Base-by-base conservation (phyloP, 2,888 invertebrate genomes). In the Rhyacophila evoluta region DNA sequence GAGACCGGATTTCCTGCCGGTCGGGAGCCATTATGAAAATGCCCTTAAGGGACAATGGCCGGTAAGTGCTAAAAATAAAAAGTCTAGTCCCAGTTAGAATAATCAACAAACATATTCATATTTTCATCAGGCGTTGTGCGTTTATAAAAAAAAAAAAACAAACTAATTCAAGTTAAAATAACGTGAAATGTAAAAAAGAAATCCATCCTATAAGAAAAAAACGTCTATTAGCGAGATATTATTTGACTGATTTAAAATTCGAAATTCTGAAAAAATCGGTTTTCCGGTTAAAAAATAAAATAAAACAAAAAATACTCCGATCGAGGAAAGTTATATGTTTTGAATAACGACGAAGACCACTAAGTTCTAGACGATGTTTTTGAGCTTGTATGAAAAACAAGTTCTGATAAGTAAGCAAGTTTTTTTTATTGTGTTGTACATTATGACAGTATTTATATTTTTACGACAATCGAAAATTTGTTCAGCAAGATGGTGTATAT, bases 11-110 rank as follows among this genome's bases (percentile, higher is more conserved):
- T 55, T 55, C 55, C 55, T 55, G 55, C 19, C 55, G 19, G 55
- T 55, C 55, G 55, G 55, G 55, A 55, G 55, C 55, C 55, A 55
- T 55, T 55, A 55, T 55, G 55, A 55, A 55, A 55, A 55, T 55
- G 55, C 55, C 55, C 55, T 55, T 55, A 55, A 55, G 55, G 55
- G 55, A 55, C 55, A 55, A 55, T 12, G 19, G 55, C 55, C 55
- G 55, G 55, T 55, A 55, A 55, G 55, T 55, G 55, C 55, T 55
- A 55, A 55, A 55, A 55, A 55, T 55, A 55, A 55, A 55, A 55
- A 55, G 15, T 55, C 55, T 19, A 55, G 19, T 55, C 25, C 19
- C 55, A 19, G 55, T 19, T 55, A 15, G 19, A 55, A 55, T 55
- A 55, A 41, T 41, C 15, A 55, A 55, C 15, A 55, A 55, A 55